These are phyloP conservation scores for Ectemnius lituratus DNA, from an alignment of 2,888 invertebrate genomes.

Conservation along the genomic window DNA sequence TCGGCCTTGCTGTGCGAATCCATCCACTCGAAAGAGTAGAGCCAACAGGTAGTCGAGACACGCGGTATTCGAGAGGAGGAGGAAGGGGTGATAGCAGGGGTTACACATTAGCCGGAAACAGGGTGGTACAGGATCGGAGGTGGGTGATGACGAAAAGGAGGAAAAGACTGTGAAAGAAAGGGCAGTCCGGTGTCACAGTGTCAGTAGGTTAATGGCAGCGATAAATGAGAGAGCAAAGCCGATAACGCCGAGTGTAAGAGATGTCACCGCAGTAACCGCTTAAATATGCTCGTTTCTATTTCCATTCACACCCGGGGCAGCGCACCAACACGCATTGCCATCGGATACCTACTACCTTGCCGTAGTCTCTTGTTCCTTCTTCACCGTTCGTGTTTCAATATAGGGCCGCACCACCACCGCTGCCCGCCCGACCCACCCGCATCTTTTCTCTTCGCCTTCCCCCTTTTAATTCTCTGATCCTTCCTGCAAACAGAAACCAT, in stretches of 20 bases:
- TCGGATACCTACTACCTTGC: constrained; percentile 6
- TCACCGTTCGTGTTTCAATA: constrained; percentile 34
- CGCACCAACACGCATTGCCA: not conserved
- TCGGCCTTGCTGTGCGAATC: not conserved
- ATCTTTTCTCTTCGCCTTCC: not conserved
- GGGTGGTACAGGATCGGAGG: not conserved
- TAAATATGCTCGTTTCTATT: constrained; percentile 44
- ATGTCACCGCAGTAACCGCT: constrained; percentile 41
- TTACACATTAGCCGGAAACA: not conserved
- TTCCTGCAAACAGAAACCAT: not conserved
- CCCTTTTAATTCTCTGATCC: not conserved
- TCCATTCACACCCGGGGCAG: constrained; percentile 33
- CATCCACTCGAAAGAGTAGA: not conserved
- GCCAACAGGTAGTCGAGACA: not conserved
- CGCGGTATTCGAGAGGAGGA: not conserved
- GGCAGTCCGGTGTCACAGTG: constrained; percentile 41
- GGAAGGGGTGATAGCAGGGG: too few species aligned
- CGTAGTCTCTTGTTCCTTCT: constrained; percentile 17
- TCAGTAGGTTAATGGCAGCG: constrained; percentile 57
- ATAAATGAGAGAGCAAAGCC: constrained; percentile 54
- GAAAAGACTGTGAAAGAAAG: constrained; percentile 12
- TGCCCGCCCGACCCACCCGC: not conserved
- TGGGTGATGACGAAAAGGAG: constrained; percentile 4
- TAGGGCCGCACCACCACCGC: not conserved
- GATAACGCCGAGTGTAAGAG: constrained; percentile 37